A percentile compares a stretch with the other conserved stretches of the same genome.
Conservation (phyloP, 2,113 vertebrate species). For the Gymnorhina tibicen region DNA sequence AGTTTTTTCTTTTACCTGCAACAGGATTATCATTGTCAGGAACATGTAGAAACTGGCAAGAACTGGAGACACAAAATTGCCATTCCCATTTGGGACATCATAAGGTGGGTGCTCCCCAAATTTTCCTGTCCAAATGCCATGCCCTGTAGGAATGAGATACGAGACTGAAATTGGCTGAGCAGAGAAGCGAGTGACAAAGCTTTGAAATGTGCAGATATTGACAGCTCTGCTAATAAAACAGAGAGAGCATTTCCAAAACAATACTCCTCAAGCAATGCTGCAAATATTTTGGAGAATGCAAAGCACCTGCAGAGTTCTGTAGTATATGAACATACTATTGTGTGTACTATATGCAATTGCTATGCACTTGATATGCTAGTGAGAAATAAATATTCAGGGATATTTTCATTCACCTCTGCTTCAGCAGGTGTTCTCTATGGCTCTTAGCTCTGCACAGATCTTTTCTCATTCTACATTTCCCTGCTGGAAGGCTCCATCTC, state of each 20-base stretch:
- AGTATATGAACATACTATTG: not conserved
- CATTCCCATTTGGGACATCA: conserved; percentile 75
- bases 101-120: conserved; percentile 78
- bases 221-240: not conserved
- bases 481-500: not conserved
- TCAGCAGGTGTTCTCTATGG: not conserved
- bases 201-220: not conserved
- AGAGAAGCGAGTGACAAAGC: not conserved
- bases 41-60: conserved; percentile 88
- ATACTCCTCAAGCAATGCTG: not conserved
- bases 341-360: too few species aligned
- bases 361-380: not conserved
- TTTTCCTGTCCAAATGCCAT: conserved; percentile 78
- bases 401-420: not conserved
- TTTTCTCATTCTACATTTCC: accelerated
- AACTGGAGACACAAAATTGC: conserved; percentile 66
- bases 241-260: not conserved
- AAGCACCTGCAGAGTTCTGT: not conserved
- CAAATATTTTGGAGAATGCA: not conserved
- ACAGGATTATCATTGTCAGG: conserved; percentile 93
- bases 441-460: not conserved
- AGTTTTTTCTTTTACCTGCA: conserved; percentile 82
- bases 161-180: not conserved
- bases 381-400: not conserved
- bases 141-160: conserved; percentile 72